Conservation (phyloP, 2,797 vertebrate genomes). For the Amblyraja radiata region DNA sequence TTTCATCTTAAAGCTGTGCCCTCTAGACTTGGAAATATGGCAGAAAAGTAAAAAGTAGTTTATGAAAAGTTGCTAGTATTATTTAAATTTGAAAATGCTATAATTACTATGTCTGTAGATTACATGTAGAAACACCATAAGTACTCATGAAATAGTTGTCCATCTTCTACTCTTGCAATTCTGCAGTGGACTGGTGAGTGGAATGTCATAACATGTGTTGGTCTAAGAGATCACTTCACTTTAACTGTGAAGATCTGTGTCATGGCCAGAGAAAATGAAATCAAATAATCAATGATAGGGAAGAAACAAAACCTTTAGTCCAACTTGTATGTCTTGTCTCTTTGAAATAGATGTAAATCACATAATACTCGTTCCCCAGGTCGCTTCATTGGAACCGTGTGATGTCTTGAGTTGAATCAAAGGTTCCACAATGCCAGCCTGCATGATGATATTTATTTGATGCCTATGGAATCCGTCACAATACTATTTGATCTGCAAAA, state of each 20-base stretch:
- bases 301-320: too few species aligned
- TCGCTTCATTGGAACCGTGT: too few species aligned
- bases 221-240: background rate
- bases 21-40: too few species aligned
- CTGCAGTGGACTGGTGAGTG: background rate
- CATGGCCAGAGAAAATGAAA: background rate
- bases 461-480: background rate
- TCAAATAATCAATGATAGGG: too few species aligned
- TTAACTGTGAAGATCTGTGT: background rate
- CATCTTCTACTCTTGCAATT: background rate
- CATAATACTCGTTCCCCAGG: too few species aligned
- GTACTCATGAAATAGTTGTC: background rate
- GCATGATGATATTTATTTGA: background rate
- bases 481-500: background rate
- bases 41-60: background rate
- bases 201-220: background rate
- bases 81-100: background rate
- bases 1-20: too few species aligned
- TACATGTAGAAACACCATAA: background rate
- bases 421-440: background rate
- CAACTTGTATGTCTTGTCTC: too few species aligned
- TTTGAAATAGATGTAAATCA: too few species aligned
- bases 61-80: background rate
- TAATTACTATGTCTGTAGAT: too few species aligned
- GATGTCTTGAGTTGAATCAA: background rate